Conservation (phyloP, 2,797 vertebrate species). For the Argya squamiceps region DNA sequence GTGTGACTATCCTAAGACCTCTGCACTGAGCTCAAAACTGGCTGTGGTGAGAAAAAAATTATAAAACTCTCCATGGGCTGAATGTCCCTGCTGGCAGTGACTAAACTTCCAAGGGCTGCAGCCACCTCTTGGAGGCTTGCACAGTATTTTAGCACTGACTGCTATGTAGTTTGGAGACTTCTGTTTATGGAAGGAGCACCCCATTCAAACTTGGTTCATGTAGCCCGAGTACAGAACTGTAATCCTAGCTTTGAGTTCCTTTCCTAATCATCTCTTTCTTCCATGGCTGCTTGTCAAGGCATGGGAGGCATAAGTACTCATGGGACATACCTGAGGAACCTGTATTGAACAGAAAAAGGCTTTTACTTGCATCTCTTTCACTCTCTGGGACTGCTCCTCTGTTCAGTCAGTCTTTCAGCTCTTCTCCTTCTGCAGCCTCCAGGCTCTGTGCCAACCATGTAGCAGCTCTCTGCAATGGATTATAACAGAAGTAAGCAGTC, state of each 20-base stretch:
- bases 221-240: neutral
- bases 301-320: neutral
- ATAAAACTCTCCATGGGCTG: fast-evolving
- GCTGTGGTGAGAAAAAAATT: neutral
- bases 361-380: neutral
- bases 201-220: neutral
- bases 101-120: neutral
- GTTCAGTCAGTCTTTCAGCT: neutral
- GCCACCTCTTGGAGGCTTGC: neutral
- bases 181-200: neutral
- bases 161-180: neutral
- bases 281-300: neutral
- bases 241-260: neutral
- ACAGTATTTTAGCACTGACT: neutral
- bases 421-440: neutral
- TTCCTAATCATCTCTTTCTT: neutral
- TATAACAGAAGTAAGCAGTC: neutral
- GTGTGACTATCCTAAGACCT: neutral
- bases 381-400: neutral
- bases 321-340: neutral
- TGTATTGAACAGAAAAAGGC: neutral
- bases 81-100: neutral
- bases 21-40: neutral
- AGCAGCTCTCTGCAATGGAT: neutral
- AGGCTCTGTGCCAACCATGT: neutral